These are phyloP conservation scores for Chelon auratus DNA, from an alignment of 2,797 vertebrate species.

Conservation along the genomic window DNA sequence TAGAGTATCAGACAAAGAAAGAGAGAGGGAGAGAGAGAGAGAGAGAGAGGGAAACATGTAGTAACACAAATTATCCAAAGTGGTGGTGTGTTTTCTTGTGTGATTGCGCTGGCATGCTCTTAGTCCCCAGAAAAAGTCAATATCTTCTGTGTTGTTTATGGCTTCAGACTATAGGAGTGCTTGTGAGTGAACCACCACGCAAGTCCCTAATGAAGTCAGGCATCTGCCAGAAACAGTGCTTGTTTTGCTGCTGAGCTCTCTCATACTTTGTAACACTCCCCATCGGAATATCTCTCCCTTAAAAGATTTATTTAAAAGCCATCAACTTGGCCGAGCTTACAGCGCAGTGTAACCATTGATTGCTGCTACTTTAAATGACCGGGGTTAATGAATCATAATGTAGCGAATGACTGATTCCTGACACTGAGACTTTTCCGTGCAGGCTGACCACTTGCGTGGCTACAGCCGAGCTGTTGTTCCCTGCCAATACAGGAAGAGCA, in stretches of 20 bases:
- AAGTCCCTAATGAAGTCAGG: constrained; percentile 50
- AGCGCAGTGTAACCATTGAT: constrained; percentile 42
- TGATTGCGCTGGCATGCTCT: constrained; percentile 27
- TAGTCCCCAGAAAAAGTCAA: constrained; percentile 24
- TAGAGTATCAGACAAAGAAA: constrained; percentile 10
- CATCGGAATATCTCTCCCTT: constrained; percentile 27
- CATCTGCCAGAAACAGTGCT: constrained; percentile 56
- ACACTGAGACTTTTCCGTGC: constrained; percentile 16
- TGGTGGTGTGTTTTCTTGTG: constrained; percentile 36
- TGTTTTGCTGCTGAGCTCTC: constrained; percentile 49
- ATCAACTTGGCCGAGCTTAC: constrained; percentile 12
- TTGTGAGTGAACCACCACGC: constrained; percentile 33
- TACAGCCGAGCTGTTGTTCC: constrained; percentile 44
- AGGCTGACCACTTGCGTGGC: constrained; percentile 8
- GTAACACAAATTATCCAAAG: constrained; percentile 21
- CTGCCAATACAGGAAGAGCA: constrained; percentile 26
- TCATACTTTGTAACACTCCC: constrained; percentile 22
- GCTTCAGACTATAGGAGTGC: constrained; percentile 29
- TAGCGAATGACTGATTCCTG: constrained; percentile 24
- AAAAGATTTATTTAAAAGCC: constrained; percentile 33
- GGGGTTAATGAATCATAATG: constrained; percentile 40
- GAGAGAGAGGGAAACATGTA: constrained; percentile 17
- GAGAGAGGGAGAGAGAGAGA: constrained; percentile 3
- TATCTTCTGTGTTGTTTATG: constrained; percentile 44
- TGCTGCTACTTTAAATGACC: constrained; percentile 39